A percentile compares a stretch with the other conserved stretches of the same genome.
Conservation (phyloP, 2,797 vertebrate species). For the Hippocampus kuda region DNA sequence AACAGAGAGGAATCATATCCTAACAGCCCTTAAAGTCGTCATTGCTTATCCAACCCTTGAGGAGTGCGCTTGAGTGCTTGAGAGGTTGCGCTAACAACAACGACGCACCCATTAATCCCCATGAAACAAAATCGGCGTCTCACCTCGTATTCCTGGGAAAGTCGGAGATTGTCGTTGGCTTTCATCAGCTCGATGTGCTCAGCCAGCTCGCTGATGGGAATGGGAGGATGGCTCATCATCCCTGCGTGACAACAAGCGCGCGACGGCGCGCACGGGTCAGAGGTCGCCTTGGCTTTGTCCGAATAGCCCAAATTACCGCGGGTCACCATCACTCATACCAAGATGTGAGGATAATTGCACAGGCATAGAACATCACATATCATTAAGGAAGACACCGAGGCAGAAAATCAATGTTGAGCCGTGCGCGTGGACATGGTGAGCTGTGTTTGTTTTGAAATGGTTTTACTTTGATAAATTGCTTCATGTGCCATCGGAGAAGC, state of each 20-base stretch:
- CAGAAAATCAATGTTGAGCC: slow-evolving; percentile 63
- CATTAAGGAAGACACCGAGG: slow-evolving; percentile 43
- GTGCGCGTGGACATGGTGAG: slow-evolving; percentile 48
- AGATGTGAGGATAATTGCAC: slow-evolving; percentile 41
- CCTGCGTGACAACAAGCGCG: slow-evolving; percentile 58
- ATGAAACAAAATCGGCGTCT: slow-evolving; percentile 27
- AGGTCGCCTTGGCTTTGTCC: slow-evolving; percentile 16
- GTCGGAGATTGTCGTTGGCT: slow-evolving; percentile 95
- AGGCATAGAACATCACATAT: slow-evolving; percentile 41
- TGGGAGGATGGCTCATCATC: slow-evolving; percentile 96
- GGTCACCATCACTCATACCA: slow-evolving; percentile 33
- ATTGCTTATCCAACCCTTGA: neutral
- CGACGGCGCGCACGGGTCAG: slow-evolving; percentile 20
- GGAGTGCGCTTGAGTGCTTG: too few species aligned
- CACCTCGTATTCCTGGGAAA: slow-evolving; percentile 99
- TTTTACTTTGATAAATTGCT: slow-evolving; percentile 64
- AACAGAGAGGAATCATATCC: too few species aligned
- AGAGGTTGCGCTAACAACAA: slow-evolving; percentile 17
- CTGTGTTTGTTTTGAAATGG: slow-evolving; percentile 52
- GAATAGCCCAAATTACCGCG: slow-evolving; percentile 21
- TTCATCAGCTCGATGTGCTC: slow-evolving; percentile 96
- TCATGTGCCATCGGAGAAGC: slow-evolving; percentile 54
- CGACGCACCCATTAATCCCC: slow-evolving; percentile 19
- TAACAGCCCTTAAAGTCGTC: neutral
- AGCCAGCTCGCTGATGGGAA: slow-evolving; percentile 85